phyloP scores from a whole-genome alignment of 1,140 invertebrate genomes.

The Drosophila ambigua region DNA sequence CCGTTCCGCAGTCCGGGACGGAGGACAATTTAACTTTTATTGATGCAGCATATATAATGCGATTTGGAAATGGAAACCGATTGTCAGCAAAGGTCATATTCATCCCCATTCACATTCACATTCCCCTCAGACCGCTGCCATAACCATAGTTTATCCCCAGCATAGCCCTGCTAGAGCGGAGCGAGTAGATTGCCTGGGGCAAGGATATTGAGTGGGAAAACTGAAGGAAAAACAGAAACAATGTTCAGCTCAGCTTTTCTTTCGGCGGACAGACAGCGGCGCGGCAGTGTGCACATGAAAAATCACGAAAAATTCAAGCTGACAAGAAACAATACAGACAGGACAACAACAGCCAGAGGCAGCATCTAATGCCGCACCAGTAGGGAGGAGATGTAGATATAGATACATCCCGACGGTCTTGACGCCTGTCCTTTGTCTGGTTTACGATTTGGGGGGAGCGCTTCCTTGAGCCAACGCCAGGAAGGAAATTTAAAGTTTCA shows the following conservation, averaged over 20 bases:
- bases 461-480: conserved; percentile 42
- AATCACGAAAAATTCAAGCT: conserved; percentile 66
- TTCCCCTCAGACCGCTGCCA: not conserved
- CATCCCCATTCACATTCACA: conserved; percentile 21
- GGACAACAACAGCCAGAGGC: conserved; percentile 8
- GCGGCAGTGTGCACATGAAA: conserved; percentile 49
- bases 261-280: conserved; percentile 51
- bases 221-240: conserved; percentile 3
- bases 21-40: conserved; percentile 77
- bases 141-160: too few relatives aligned
- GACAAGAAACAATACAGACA: conserved; percentile 67
- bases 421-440: conserved; percentile 57
- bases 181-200: conserved; percentile 35
- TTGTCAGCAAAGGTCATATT: conserved; percentile 74
- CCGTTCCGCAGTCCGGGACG: conserved; percentile 25
- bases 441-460: conserved; percentile 56
- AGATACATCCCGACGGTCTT: conserved; percentile 51
- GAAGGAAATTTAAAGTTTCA: conserved; percentile 66
- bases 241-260: conserved; percentile 50
- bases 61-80: conserved; percentile 68
- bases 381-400: conserved; percentile 45
- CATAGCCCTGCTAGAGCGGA: too few relatives aligned
- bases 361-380: conserved; percentile 19
- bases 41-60: conserved; percentile 66
- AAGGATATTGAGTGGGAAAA: conserved; percentile 37